Conservation (phyloP, 2,888 invertebrate species). For the Siphlonurus alternatus region DNA sequence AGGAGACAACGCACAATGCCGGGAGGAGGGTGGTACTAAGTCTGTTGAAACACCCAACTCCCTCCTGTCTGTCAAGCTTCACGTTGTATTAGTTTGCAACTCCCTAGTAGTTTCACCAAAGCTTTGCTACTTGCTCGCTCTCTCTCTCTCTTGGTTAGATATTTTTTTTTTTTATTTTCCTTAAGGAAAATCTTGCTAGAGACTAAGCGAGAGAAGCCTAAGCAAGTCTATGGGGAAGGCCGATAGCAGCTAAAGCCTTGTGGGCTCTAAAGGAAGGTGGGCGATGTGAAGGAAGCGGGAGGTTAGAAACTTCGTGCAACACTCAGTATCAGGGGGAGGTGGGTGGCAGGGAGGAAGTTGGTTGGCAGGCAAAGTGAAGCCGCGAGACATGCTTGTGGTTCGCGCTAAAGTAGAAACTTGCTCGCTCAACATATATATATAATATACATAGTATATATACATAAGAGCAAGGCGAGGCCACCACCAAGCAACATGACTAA, state of each 20-base stretch:
- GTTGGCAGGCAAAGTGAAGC: slow-evolving; percentile 1
- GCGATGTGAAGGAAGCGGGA: not conserved
- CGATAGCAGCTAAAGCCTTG: not conserved
- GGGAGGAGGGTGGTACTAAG: not conserved
- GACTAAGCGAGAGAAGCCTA: not conserved
- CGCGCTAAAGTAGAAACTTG: not conserved
- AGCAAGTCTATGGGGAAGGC: not conserved
- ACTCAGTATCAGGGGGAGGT: not conserved
- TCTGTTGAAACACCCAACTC: not conserved
- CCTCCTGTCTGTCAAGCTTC: not conserved
- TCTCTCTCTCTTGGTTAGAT: not conserved
- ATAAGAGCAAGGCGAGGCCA: too few species aligned
- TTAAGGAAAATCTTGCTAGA: not conserved
- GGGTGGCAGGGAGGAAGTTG: not conserved
- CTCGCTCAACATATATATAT: not conserved
- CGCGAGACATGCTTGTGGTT: slow-evolving; percentile 4
- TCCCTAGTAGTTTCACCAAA: not conserved
- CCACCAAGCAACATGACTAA: not conserved
- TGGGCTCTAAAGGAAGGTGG: not conserved
- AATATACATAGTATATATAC: not conserved
- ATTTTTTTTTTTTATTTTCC: not conserved
- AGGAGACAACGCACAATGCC: not conserved
- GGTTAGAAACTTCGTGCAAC: not conserved
- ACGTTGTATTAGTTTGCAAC: not conserved
- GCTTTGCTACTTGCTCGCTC: not conserved